A percentile compares a stretch with the other conserved stretches of the same genome.
These are phyloP conservation scores for Trichomalopsis sarcophagae DNA, from an alignment of 1,140 invertebrate species.

Conservation along the genomic window DNA sequence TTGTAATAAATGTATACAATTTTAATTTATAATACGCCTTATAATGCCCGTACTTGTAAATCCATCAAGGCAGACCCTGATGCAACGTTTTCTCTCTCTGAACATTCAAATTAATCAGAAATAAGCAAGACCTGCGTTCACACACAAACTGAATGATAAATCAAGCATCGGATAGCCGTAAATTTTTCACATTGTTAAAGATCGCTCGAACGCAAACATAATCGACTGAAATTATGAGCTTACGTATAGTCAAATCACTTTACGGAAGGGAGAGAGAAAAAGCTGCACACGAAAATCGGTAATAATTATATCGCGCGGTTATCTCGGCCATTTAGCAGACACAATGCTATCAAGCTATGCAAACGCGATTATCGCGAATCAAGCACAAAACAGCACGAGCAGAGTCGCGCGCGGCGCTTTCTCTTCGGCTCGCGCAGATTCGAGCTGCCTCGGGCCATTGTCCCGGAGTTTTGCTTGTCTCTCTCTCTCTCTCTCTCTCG, in stretches of 20 bases:
- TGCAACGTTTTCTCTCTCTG: not conserved
- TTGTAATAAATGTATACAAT: no score
- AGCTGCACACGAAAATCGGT: not conserved
- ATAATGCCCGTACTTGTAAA: not conserved
- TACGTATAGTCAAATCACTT: no score
- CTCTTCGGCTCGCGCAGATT: not conserved
- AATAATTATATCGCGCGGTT: not conserved
- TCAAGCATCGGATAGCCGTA: not conserved
- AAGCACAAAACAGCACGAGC: not conserved
- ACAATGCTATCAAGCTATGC: not conserved
- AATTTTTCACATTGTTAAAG: not conserved
- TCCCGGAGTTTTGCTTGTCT: conserved; percentile 50
- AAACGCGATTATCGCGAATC: not conserved
- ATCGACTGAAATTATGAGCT: no score
- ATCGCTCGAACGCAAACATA: no score
- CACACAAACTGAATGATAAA: not conserved
- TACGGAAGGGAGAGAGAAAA: no score
- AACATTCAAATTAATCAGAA: conserved; percentile 5
- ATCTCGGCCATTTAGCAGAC: not conserved
- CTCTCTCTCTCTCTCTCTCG: not conserved
- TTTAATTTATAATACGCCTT: not conserved
- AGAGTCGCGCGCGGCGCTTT: not conserved
- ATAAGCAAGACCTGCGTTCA: not conserved
- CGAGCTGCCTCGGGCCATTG: not conserved
- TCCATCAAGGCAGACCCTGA: not conserved